Conservation (phyloP, 1,140 invertebrate species). For the Sinella curviseta region DNA sequence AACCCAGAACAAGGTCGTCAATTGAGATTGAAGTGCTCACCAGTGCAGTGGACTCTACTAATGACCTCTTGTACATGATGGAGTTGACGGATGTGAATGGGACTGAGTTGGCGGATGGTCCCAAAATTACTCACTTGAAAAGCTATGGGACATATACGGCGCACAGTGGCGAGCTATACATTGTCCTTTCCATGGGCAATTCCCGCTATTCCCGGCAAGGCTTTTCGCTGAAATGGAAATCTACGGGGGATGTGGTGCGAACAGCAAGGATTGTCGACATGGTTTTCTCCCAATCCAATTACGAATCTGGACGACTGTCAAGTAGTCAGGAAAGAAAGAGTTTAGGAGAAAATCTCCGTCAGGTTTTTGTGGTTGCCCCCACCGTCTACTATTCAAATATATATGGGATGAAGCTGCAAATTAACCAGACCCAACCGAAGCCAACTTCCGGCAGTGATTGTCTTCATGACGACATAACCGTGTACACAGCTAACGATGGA, state of each 20-base stretch:
- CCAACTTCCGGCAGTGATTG: background rate
- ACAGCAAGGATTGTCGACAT: background rate
- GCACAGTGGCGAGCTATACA: background rate
- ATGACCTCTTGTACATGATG: constrained; percentile 16
- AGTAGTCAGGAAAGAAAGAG: background rate
- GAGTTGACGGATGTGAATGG: constrained; percentile 3
- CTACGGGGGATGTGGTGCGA: background rate
- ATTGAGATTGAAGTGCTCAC: background rate
- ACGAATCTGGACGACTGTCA: background rate
- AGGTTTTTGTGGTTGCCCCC: background rate
- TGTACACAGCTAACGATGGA: background rate
- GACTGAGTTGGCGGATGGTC: background rate
- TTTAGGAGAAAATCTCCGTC: background rate
- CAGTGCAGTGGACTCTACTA: background rate
- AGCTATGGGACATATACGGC: background rate
- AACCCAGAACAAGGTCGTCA: background rate
- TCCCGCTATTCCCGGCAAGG: background rate
- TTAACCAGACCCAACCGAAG: background rate
- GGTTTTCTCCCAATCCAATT: background rate
- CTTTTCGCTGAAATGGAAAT: background rate
- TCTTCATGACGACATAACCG: background rate
- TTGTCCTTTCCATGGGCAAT: background rate
- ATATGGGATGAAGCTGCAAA: background rate
- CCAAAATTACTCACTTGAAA: background rate
- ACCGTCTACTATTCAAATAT: background rate